Evolutionary conservation across 2,888 invertebrate genomes (phyloP).

Genomic region (Polyommatus icarus): DNA sequence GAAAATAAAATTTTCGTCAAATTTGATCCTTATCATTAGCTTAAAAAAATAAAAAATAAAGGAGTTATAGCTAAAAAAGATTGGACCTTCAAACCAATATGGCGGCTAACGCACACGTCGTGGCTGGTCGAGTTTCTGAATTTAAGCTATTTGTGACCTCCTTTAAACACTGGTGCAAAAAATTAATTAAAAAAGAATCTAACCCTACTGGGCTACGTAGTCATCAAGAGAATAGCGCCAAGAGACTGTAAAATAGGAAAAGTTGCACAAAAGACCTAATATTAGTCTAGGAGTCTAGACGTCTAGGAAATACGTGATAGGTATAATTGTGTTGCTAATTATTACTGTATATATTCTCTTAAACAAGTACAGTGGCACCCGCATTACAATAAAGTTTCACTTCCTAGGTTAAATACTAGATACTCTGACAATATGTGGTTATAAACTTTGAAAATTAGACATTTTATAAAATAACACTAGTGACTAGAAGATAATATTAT

Average conservation of each 20-base stretch:
- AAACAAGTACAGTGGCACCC: not conserved
- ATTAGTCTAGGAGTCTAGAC: conserved; percentile 14
- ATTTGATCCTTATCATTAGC: too few relatives aligned
- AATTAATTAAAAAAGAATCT: too few relatives aligned
- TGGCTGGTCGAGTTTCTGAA: too few relatives aligned
- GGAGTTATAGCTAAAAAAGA: too few relatives aligned
- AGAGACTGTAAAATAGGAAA: not conserved
- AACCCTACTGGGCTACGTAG: too few relatives aligned
- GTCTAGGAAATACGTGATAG: not conserved
- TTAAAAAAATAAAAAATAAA: too few relatives aligned
- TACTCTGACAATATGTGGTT: not conserved
- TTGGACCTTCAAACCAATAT: too few relatives aligned
- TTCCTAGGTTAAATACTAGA: not conserved
- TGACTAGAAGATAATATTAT: not conserved
- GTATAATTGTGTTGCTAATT: not conserved
- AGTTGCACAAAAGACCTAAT: conserved; percentile 5
- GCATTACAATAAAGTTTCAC: not conserved
- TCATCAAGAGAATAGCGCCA: not conserved
- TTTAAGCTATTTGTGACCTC: too few relatives aligned
- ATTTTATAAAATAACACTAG: not conserved
- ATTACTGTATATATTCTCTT: not conserved
- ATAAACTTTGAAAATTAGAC: not conserved
- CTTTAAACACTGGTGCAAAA: too few relatives aligned
- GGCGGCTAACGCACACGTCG: too few relatives aligned
- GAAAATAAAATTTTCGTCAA: too few relatives aligned